These are phyloP conservation scores for Oncorhynchus tshawytscha DNA, from an alignment of 2,113 vertebrate species.

Conservation along the genomic window DNA sequence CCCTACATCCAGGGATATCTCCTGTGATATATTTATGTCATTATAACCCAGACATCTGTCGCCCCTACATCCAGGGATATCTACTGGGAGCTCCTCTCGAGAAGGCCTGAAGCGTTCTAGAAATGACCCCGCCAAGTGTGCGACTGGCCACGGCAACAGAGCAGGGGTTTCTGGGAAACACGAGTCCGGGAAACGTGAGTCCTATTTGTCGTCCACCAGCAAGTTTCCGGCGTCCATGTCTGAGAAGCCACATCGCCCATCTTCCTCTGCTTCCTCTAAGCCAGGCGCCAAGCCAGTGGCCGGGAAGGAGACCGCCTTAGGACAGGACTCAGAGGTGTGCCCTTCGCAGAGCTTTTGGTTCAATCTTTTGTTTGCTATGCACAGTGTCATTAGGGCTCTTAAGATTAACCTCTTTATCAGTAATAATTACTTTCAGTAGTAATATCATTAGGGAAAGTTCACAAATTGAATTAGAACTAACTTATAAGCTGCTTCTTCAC, in stretches of 20 bases:
- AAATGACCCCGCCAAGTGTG: conserved; percentile 4
- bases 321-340: neutral
- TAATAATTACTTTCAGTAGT: no score
- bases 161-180: neutral
- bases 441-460: no score
- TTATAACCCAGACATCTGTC: neutral
- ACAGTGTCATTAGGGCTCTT: neutral
- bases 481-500: no score
- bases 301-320: neutral
- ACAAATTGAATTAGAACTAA: no score
- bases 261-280: conserved; percentile 16
- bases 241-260: neutral
- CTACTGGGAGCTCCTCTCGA: conserved; percentile 15
- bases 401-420: neutral
- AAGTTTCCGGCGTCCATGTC: conserved; percentile 1
- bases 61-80: neutral
- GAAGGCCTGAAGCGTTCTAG: conserved; percentile 36
- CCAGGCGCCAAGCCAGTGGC: neutral
- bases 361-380: neutral
- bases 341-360: neutral
- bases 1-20: no score
- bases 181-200: neutral
- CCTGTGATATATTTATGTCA: neutral
- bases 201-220: neutral
- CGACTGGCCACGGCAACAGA: neutral